These are phyloP conservation scores for Ciona savignyi DNA, from an alignment of 23 tunicate species.

Conservation along the genomic window DNA sequence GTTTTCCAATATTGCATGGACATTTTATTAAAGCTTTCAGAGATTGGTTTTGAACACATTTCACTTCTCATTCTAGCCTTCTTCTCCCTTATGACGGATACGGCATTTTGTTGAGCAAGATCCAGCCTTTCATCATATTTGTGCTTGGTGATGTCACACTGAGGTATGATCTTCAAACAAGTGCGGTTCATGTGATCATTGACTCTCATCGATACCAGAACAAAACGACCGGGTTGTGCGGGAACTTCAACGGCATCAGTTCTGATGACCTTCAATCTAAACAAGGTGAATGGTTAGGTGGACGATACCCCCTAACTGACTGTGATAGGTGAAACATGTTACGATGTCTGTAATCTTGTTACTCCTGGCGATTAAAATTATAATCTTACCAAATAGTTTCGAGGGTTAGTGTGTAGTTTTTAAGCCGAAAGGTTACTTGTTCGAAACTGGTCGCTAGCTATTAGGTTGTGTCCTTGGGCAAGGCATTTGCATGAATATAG, in stretches of 20 bases:
- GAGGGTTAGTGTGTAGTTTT: too few species aligned
- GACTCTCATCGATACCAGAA: slow-evolving; percentile 21
- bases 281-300: too few species aligned
- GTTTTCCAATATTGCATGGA: not conserved
- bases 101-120: slow-evolving; percentile 15
- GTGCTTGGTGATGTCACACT: slow-evolving; percentile 35
- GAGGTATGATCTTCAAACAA: slow-evolving; percentile 23
- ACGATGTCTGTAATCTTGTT: too few species aligned
- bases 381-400: too few species aligned
- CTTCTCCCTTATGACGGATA: slow-evolving; percentile 45
- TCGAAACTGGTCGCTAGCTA: too few species aligned
- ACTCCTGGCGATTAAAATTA: too few species aligned
- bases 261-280: slow-evolving; percentile 30
- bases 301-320: too few species aligned
- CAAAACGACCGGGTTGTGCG: slow-evolving; percentile 45
- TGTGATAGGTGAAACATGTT: too few species aligned
- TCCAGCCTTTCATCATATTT: slow-evolving; percentile 20
- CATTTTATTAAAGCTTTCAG: not conserved
- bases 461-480: too few species aligned
- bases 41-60: not conserved
- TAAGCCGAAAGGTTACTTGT: too few species aligned
- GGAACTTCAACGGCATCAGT: slow-evolving; percentile 27
- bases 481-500: too few species aligned
- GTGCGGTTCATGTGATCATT: slow-evolving; percentile 41
- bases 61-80: slow-evolving; percentile 12